phyloP scores from a whole-genome alignment of 2,888 invertebrate genomes.

The Drosophila parthenogenetica region DNA sequence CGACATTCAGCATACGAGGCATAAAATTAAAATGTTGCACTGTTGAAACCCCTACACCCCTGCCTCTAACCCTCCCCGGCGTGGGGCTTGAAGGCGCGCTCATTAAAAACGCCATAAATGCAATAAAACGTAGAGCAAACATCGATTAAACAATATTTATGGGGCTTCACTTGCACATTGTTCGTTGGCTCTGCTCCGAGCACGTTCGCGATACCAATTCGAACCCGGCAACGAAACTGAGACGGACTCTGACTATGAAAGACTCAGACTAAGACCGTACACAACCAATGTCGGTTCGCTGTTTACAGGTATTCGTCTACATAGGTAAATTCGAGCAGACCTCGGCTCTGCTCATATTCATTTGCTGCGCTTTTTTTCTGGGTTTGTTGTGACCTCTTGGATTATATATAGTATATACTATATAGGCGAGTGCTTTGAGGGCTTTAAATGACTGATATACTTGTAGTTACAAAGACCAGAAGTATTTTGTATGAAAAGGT shows the following conservation, averaged over 20 bases:
- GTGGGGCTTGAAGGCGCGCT: slow-evolving; percentile 71
- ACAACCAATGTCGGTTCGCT: neutral
- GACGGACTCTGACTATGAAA: neutral
- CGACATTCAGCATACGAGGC: slow-evolving; percentile 44
- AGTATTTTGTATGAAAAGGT: too few species aligned
- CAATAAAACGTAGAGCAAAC: slow-evolving; percentile 85
- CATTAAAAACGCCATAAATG: slow-evolving; percentile 85
- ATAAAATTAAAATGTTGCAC: slow-evolving; percentile 84
- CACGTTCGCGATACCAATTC: slow-evolving; percentile 59
- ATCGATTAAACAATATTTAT: slow-evolving; percentile 85
- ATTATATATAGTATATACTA: slow-evolving; percentile 16
- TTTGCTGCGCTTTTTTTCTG: slow-evolving; percentile 12
- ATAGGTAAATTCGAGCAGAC: neutral
- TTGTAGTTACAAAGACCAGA: neutral
- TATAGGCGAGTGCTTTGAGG: too few species aligned
- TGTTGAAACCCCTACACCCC: neutral
- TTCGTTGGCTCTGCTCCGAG: slow-evolving; percentile 76
- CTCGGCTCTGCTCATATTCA: slow-evolving; percentile 22
- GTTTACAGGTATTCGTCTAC: neutral
- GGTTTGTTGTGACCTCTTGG: slow-evolving; percentile 53
- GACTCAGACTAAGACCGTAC: neutral
- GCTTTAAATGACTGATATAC: slow-evolving; percentile 8
- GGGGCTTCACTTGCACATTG: slow-evolving; percentile 83
- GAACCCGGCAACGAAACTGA: neutral
- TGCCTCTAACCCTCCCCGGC: neutral